These are phyloP conservation scores for Leistus spinibarbis DNA, from an alignment of 2,888 invertebrate genomes.

Conservation along the genomic window DNA sequence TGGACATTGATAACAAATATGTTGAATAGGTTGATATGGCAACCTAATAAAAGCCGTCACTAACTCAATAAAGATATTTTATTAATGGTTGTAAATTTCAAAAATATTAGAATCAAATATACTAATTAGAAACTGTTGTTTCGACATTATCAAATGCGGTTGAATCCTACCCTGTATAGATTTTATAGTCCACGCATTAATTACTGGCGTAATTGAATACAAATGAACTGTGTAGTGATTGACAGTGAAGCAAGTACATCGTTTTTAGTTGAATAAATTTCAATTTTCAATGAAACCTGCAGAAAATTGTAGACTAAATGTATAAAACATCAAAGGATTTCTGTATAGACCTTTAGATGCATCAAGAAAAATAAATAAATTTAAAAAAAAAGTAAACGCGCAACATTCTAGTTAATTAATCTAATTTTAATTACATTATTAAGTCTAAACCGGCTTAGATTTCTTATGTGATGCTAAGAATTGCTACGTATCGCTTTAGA, in stretches of 20 bases:
- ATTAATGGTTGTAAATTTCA: too few species aligned
- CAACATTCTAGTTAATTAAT: conserved; percentile 20
- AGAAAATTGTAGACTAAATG: background rate
- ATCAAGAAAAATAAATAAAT: background rate
- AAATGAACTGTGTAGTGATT: conserved; percentile 18
- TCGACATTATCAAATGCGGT: too few species aligned
- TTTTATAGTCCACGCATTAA: conserved; percentile 12
- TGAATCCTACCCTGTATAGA: background rate
- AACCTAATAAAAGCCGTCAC: too few species aligned
- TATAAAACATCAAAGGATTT: too few species aligned
- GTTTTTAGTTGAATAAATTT: conserved; percentile 4
- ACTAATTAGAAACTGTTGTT: too few species aligned
- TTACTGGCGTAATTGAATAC: conserved; percentile 27
- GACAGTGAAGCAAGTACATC: conserved; percentile 4
- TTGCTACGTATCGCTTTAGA: background rate
- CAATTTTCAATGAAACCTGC: conserved; percentile 1
- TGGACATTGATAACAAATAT: too few species aligned
- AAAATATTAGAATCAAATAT: too few species aligned
- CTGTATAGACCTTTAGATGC: background rate
- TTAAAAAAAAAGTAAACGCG: background rate
- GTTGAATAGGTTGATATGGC: too few species aligned
- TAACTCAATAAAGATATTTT: too few species aligned
- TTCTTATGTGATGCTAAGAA: background rate
- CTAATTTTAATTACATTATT: conserved; percentile 30
- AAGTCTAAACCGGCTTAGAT: background rate